phyloP scores from a whole-genome alignment of 2,888 invertebrate species.

The Baccha elongata region DNA sequence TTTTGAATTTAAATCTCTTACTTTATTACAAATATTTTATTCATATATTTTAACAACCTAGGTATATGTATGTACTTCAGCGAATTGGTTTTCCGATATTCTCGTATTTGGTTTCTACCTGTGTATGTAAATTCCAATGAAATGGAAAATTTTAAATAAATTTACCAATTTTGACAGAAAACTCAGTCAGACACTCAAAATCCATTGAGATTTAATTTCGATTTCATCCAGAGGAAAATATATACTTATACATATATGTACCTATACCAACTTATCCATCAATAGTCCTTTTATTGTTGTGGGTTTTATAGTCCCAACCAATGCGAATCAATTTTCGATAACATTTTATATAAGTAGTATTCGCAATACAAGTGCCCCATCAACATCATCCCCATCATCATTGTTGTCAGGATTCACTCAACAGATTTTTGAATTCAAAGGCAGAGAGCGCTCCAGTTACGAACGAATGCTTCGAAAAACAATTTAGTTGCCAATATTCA shows the following conservation, averaged over 20 bases:
- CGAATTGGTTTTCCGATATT: too few species aligned
- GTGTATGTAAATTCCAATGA: too few species aligned
- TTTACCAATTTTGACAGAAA: too few species aligned
- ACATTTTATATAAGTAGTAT: conserved; percentile 44
- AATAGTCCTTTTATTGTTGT: conserved; percentile 3
- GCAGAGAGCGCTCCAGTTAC: conserved; percentile 20
- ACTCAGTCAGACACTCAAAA: conserved; percentile 6
- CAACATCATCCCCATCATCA: conserved; percentile 28
- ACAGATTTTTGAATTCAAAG: conserved; percentile 43
- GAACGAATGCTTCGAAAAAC: conserved; percentile 29
- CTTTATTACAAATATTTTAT: too few species aligned
- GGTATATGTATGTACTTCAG: too few species aligned
- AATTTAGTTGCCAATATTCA: conserved; percentile 45
- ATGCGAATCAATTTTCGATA: conserved; percentile 62
- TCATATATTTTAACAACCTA: too few species aligned
- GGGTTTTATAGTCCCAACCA: conserved; percentile 26
- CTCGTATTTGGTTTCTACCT: too few species aligned
- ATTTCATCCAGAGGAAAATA: not conserved
- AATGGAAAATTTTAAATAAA: too few species aligned
- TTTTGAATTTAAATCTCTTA: too few species aligned
- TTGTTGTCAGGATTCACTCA: conserved; percentile 51
- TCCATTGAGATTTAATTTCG: conserved; percentile 12
- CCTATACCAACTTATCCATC: too few species aligned
- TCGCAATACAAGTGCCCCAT: conserved; percentile 34
- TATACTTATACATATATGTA: not conserved